phyloP scores from a whole-genome alignment of 2,888 invertebrate species.

The Andrena bicolor region DNA sequence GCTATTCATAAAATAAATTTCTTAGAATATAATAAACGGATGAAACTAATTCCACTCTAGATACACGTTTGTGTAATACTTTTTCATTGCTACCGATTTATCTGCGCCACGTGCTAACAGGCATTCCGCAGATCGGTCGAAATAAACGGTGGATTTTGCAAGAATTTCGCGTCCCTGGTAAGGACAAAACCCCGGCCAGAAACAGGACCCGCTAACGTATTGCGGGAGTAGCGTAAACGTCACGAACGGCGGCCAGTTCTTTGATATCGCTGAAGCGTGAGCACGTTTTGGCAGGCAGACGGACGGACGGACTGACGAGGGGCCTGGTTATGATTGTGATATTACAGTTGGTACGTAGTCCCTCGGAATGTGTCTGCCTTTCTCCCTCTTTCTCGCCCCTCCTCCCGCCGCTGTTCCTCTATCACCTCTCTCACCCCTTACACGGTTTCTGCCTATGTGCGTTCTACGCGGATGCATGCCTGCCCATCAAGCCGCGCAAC shows the following conservation, averaged over 20 bases:
- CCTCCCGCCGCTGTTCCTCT: conserved; percentile 27
- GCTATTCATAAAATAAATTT: too few species aligned
- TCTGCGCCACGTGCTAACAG: too few species aligned
- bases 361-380: conserved; percentile 78
- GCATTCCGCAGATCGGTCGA: neutral
- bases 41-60: too few species aligned
- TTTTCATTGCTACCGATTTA: too few species aligned
- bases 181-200: conserved; percentile 55
- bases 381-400: conserved; percentile 44
- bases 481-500: conserved; percentile 80
- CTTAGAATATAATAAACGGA: too few species aligned
- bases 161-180: conserved; percentile 35
- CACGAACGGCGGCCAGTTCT: conserved; percentile 78
- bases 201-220: conserved; percentile 52
- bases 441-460: conserved; percentile 60
- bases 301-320: conserved; percentile 71
- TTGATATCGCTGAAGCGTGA: conserved; percentile 85
- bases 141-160: neutral
- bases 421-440: conserved; percentile 50
- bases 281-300: conserved; percentile 80
- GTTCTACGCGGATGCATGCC: conserved; percentile 77
- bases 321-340: conserved; percentile 84
- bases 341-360: conserved; percentile 81
- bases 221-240: conserved; percentile 68
- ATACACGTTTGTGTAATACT: too few species aligned